Evolutionary conservation across 2,888 invertebrate genomes (phyloP).

Genomic region (Hydroisotoma schaefferi): DNA sequence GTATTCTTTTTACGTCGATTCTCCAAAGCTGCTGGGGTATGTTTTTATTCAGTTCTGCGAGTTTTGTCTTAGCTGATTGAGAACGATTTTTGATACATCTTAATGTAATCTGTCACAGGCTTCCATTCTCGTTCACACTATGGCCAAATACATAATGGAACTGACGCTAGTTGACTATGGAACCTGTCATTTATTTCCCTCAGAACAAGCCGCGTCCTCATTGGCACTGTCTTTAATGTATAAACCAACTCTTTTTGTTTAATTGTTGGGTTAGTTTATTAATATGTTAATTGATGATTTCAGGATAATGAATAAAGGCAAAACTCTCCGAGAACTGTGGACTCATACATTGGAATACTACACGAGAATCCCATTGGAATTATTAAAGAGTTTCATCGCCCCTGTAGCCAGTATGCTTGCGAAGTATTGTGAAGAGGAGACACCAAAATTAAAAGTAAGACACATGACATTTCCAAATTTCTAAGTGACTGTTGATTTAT

Average conservation of each 20-base stretch:
- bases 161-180: slow-evolving; percentile 75
- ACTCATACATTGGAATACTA: slow-evolving; percentile 70
- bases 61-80: too few relatives aligned
- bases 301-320: slow-evolving; percentile 50
- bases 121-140: slow-evolving; percentile 64
- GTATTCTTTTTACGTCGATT: slow-evolving; percentile 84
- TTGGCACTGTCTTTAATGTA: slow-evolving; percentile 68
- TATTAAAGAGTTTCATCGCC: slow-evolving; percentile 66
- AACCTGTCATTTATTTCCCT: slow-evolving; percentile 73
- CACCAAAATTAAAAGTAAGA: slow-evolving; percentile 64
- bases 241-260: slow-evolving; percentile 42
- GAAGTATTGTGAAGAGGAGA: slow-evolving; percentile 60
- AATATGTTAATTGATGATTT: neutral
- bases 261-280: neutral
- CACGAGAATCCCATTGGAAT: slow-evolving; percentile 67
- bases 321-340: slow-evolving; percentile 62
- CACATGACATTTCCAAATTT: too few relatives aligned
- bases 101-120: slow-evolving; percentile 57
- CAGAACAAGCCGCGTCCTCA: slow-evolving; percentile 76
- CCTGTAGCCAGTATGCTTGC: slow-evolving; percentile 67
- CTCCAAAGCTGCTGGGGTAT: slow-evolving; percentile 58
- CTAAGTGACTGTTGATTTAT: neutral
- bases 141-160: slow-evolving; percentile 90
- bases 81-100: neutral
- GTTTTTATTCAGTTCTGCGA: slow-evolving; percentile 29